phyloP scores from a whole-genome alignment of 2,797 vertebrate species.

The Rhabdomys pumilio region DNA sequence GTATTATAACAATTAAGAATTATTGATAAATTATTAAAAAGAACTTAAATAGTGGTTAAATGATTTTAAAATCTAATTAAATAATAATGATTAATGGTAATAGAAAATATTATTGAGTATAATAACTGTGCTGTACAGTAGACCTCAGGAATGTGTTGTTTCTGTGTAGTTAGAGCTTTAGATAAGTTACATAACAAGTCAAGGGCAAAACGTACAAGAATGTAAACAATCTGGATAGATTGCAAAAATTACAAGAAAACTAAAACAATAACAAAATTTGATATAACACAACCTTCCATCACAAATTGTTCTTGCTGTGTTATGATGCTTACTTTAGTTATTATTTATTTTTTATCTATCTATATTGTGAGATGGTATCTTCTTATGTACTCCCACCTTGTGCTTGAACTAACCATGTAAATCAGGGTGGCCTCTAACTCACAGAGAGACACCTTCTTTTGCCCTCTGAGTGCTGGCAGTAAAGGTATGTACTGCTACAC shows the following conservation, averaged over 20 bases:
- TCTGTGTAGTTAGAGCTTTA: conserved; percentile 27
- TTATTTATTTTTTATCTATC: neutral
- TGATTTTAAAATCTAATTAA: neutral
- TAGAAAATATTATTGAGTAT: neutral
- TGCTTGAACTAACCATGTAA: neutral
- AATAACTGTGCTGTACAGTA: neutral
- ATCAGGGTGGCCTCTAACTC: neutral
- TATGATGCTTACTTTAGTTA: neutral
- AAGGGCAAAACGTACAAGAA: neutral
- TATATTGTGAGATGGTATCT: neutral
- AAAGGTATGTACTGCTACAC: neutral
- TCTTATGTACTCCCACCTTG: neutral
- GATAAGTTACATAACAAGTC: neutral
- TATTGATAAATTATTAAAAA: neutral
- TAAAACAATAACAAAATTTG: conserved; percentile 15
- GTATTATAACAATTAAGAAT: neutral
- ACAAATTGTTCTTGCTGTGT: neutral
- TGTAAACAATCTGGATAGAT: conserved; percentile 12
- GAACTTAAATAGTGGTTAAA: neutral
- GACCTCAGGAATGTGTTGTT: neutral
- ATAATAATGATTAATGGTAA: neutral
- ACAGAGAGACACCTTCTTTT: neutral
- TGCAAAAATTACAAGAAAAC: conserved; percentile 31
- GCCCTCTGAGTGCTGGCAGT: neutral
- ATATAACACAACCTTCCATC: neutral